Conservation (phyloP, 1,140 invertebrate genomes). For the Drosophila varians region DNA sequence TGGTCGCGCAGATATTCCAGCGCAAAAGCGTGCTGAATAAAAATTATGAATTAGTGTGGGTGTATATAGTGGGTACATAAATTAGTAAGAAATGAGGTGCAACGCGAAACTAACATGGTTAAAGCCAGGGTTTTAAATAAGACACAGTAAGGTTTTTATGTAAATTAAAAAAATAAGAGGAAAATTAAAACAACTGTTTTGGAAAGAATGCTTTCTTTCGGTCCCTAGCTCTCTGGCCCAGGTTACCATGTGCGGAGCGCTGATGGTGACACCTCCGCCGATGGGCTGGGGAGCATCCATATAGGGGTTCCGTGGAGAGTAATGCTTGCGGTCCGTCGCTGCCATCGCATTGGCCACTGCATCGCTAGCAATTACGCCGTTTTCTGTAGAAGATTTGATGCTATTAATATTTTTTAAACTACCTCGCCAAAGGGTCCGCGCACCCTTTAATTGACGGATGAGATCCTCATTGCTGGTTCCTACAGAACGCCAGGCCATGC, state of each 20-base stretch:
- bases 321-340: conserved; percentile 91
- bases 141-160: too few species aligned
- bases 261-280: conserved; percentile 96
- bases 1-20: conserved; percentile 94
- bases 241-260: conserved; percentile 98
- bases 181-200: too few species aligned
- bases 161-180: too few species aligned
- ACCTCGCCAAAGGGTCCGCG: conserved; percentile 27
- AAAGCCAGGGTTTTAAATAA: too few species aligned
- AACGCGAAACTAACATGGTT: too few species aligned
- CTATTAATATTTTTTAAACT: conserved; percentile 25
- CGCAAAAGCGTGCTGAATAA: conserved; percentile 93
- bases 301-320: conserved; percentile 88
- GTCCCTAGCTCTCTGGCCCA: not conserved
- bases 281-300: conserved; percentile 95
- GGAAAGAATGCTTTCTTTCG: too few species aligned
- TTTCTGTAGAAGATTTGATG: conserved; percentile 86
- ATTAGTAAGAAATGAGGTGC: not conserved
- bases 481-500: conserved; percentile 92
- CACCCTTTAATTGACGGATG: conserved; percentile 92
- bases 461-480: conserved; percentile 93
- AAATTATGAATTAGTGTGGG: not conserved
- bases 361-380: conserved; percentile 92
- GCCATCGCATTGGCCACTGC: conserved; percentile 93
- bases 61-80: not conserved